Evolutionary conservation across 2,797 vertebrate genomes (phyloP).

Genomic region (Hozukius guyotensis): DNA sequence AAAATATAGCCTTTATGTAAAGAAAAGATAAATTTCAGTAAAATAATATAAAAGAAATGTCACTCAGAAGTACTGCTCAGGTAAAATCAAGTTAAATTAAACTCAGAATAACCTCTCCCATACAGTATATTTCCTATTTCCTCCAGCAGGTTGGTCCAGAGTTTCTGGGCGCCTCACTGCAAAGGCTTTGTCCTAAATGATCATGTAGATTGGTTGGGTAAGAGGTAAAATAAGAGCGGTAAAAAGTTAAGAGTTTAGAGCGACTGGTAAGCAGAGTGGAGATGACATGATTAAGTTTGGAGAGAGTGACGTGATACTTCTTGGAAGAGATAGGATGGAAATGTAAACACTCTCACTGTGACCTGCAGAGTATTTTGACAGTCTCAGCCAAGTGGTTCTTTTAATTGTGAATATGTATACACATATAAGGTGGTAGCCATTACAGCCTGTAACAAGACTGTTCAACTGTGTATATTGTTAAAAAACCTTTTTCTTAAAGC

Average conservation of each 20-base stretch:
- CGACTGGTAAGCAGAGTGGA: not conserved
- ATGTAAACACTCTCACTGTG: slow-evolving; percentile 51
- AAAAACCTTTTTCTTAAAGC: not conserved
- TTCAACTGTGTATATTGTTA: not conserved
- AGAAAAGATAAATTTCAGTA: not conserved
- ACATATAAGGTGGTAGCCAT: not conserved
- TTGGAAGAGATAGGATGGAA: slow-evolving; percentile 33
- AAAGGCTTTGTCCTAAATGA: not conserved
- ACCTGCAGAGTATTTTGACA: slow-evolving; percentile 40
- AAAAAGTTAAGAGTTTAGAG: not conserved
- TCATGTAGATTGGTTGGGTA: not conserved
- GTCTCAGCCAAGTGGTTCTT: slow-evolving; percentile 22
- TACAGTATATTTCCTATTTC: not conserved
- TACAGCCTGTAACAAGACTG: not conserved
- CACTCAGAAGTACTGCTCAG: too few relatives aligned
- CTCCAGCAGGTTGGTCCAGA: not conserved
- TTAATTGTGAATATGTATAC: slow-evolving; percentile 3
- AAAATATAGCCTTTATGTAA: not conserved
- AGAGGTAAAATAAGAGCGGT: not conserved
- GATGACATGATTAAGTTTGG: slow-evolving; percentile 29
- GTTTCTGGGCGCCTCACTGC: not conserved
- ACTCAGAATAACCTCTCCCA: too few relatives aligned
- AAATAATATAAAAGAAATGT: not conserved
- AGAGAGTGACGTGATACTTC: slow-evolving; percentile 41
- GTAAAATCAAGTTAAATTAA: too few relatives aligned